phyloP scores from a whole-genome alignment of 2,113 vertebrate species.

The Sigmodon hispidus region DNA sequence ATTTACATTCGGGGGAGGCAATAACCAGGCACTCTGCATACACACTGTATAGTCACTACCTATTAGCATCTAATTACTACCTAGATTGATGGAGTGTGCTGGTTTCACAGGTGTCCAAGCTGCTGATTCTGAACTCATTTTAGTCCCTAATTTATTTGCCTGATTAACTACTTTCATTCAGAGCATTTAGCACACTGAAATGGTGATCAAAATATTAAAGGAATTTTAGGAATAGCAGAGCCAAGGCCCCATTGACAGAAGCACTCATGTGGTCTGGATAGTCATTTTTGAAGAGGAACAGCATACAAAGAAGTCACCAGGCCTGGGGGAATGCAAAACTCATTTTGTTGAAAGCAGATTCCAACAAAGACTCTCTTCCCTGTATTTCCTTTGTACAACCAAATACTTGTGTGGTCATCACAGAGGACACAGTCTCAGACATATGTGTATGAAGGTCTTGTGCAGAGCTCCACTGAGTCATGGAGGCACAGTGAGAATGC shows the following conservation, averaged over 20 bases:
- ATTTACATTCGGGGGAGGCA: background rate
- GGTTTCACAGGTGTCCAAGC: background rate
- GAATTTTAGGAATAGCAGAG: background rate
- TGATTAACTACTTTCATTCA: slow-evolving; percentile 49
- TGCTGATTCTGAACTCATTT: background rate
- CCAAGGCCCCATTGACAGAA: background rate
- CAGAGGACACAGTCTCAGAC: background rate
- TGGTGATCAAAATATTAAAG: slow-evolving; percentile 44
- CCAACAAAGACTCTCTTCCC: background rate
- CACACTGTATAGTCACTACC: background rate
- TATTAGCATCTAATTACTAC: background rate
- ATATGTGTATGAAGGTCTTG: accelerated
- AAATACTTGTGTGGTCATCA: accelerated
- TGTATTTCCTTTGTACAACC: background rate
- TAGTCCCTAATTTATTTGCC: slow-evolving; percentile 41
- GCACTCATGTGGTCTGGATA: no score
- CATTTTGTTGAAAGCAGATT: background rate
- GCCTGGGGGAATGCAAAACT: background rate
- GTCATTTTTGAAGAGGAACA: background rate
- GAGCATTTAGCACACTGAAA: slow-evolving; percentile 23
- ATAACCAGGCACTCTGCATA: accelerated
- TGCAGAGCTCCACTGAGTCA: accelerated
- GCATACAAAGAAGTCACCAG: background rate
- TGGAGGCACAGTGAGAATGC: accelerated
- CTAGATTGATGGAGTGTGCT: background rate